Evolutionary conservation across 2,113 vertebrate species (phyloP).

Genomic region (Aviceda subcristata): DNA sequence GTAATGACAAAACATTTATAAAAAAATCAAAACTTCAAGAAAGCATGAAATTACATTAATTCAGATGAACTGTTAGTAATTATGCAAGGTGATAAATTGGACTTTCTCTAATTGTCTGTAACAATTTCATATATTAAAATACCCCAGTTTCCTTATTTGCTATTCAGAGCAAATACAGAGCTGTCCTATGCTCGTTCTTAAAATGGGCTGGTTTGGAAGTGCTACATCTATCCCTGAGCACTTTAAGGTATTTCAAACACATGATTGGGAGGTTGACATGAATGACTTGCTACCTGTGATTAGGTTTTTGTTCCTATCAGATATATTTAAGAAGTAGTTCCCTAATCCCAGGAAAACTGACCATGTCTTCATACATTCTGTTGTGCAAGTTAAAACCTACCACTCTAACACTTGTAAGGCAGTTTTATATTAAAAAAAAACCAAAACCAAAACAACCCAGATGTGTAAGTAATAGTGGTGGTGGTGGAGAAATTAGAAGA

Average conservation of each 20-base stretch:
- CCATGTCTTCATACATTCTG: too few relatives aligned
- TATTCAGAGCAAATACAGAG: background rate
- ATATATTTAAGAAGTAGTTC: background rate
- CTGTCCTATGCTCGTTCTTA: background rate
- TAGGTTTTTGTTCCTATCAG: background rate
- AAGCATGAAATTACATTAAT: constrained; percentile 64
- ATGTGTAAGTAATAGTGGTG: fast-evolving
- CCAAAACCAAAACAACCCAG: fast-evolving
- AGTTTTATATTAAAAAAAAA: background rate
- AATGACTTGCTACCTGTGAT: background rate
- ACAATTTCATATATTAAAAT: background rate
- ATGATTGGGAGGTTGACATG: fast-evolving
- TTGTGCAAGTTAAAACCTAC: background rate
- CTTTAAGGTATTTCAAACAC: background rate
- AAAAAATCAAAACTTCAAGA: constrained; percentile 44
- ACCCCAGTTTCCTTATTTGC: background rate
- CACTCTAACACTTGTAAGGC: background rate
- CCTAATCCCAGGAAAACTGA: background rate
- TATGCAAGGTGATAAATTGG: constrained; percentile 35
- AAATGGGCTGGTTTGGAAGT: background rate
- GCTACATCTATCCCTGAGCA: background rate
- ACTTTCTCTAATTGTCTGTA: constrained; percentile 13
- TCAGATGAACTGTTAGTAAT: constrained; percentile 38
- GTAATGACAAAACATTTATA: constrained; percentile 36
- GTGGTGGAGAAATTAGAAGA: background rate